Conservation (phyloP, 1,140 invertebrate genomes). For the Calliphora vicina region DNA sequence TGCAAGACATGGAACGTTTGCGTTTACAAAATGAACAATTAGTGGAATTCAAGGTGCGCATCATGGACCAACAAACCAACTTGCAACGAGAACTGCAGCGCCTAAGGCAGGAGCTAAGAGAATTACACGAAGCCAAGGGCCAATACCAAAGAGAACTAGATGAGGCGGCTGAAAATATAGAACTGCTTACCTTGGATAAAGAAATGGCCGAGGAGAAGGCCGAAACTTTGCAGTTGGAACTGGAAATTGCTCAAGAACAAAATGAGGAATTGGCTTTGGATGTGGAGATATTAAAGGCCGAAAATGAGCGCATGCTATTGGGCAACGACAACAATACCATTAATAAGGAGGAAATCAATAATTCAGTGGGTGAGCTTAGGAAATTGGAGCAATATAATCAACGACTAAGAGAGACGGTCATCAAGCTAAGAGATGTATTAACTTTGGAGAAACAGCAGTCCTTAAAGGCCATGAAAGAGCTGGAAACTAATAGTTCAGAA, state of each 20-base stretch:
- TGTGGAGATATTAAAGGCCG: conserved; percentile 88
- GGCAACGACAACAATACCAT: conserved; percentile 2
- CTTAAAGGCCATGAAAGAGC: conserved; percentile 86
- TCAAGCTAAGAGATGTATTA: conserved; percentile 88
- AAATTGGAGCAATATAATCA: conserved; percentile 95
- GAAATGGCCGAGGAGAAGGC: conserved; percentile 99
- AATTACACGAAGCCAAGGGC: conserved; percentile 82
- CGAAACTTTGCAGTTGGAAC: conserved; percentile 88
- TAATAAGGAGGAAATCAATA: conserved; percentile 55
- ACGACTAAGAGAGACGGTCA: conserved; percentile 88
- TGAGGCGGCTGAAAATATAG: conserved; percentile 89
- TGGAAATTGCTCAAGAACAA: conserved; percentile 86
- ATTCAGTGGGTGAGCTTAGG: conserved; percentile 83
- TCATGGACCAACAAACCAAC: conserved; percentile 89
- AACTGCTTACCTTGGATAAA: conserved; percentile 96
- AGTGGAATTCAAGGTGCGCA: conserved; percentile 90
- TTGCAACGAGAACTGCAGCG: conserved; percentile 88
- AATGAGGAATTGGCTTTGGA: conserved; percentile 92
- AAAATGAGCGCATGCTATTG: conserved; percentile 68
- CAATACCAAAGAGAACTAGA: conserved; percentile 87
- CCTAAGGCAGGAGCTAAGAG: conserved; percentile 83
- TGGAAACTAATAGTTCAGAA: conserved; percentile 88
- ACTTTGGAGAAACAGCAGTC: conserved; percentile 94
- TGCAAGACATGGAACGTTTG: conserved; percentile 89
- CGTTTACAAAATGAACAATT: conserved; percentile 87